Percentiles rank a stretch among this genome's conserved stretches.
Evolutionary conservation across 2,113 vertebrate species (phyloP).

Genomic region (Lophura nycthemera): DNA sequence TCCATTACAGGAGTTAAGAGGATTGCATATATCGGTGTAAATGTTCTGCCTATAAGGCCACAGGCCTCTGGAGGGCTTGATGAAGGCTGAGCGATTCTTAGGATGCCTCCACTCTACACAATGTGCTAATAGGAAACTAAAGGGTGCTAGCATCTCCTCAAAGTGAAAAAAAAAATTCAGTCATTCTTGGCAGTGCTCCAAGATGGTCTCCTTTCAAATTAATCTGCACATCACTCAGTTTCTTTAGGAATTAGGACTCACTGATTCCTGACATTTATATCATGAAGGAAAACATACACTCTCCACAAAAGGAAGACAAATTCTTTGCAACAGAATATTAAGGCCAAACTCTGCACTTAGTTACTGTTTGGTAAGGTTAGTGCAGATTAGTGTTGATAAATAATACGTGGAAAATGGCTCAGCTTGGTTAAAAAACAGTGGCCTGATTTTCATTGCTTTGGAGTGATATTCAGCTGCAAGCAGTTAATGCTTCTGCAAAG

Average conservation of each 20-base stretch:
- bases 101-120: neutral
- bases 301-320: neutral
- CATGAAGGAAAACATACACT: neutral
- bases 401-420: neutral
- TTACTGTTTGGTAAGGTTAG: neutral
- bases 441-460: neutral
- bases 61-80: neutral
- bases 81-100: neutral
- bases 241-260: neutral
- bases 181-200: neutral
- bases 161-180: neutral
- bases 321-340: neutral
- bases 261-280: neutral
- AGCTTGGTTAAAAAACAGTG: neutral
- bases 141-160: neutral
- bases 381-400: neutral
- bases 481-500: neutral
- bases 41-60: neutral
- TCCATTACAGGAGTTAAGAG: neutral
- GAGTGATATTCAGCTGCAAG: neutral
- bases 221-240: neutral
- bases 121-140: neutral
- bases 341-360: neutral
- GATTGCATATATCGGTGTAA: neutral
- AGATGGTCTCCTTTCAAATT: conserved; percentile 3